A percentile compares a stretch with the other conserved stretches of the same genome.
Conservation (phyloP, 2,113 vertebrate species). For the Dasyurus viverrinus region DNA sequence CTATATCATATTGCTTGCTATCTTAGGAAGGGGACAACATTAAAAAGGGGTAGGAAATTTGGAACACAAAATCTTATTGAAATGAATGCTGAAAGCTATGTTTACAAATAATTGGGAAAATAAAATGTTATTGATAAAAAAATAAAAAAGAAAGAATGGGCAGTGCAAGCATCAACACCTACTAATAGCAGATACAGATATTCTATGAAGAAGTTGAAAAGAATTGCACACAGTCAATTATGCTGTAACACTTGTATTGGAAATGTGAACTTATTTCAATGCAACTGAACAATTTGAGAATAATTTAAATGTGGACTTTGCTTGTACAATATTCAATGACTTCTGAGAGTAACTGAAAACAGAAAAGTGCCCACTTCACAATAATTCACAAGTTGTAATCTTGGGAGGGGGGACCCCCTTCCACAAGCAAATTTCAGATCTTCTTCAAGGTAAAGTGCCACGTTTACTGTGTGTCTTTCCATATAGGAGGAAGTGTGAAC, state of each 20-base stretch:
- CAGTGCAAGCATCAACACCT: neutral
- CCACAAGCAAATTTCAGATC: neutral
- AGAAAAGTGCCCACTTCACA: neutral
- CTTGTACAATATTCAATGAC: neutral
- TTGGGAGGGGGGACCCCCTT: neutral
- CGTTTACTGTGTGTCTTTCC: neutral
- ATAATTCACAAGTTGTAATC: neutral
- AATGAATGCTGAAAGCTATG: too few species aligned
- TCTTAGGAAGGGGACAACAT: too few species aligned
- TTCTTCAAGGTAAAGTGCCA: neutral
- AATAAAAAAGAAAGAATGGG: neutral
- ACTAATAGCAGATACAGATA: neutral
- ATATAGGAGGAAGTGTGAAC: neutral
- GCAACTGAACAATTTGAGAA: neutral
- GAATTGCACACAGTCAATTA: neutral
- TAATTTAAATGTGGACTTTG: neutral
- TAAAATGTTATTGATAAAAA: too few species aligned
- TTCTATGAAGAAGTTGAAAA: neutral
- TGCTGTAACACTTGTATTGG: neutral
- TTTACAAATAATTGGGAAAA: too few species aligned
- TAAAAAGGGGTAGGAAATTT: too few species aligned
- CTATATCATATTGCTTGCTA: too few species aligned
- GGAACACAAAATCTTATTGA: too few species aligned
- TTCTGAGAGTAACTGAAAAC: neutral
- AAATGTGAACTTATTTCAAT: neutral